Evolutionary conservation across 2,888 invertebrate genomes (phyloP).

Genomic region (Drosophila testacea): DNA sequence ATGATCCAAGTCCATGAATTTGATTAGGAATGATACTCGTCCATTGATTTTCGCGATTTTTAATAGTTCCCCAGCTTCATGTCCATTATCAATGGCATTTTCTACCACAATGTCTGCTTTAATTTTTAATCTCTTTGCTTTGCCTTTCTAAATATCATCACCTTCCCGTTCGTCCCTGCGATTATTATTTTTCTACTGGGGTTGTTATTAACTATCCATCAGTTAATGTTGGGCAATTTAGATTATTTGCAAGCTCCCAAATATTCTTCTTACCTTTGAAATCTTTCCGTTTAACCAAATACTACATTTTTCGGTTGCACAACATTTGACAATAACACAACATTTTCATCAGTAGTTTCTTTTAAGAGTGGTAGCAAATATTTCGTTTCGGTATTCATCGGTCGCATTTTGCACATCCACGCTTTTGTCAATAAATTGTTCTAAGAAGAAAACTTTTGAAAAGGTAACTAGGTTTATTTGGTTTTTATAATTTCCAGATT

Average conservation of each 20-base stretch:
- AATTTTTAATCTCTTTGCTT: slow-evolving; percentile 47
- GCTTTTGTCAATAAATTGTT: not conserved
- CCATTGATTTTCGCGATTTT: not conserved
- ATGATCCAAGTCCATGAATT: slow-evolving; percentile 29
- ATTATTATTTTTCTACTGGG: not conserved
- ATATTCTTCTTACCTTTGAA: slow-evolving; percentile 36
- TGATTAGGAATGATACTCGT: slow-evolving; percentile 28
- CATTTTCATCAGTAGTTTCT: not conserved
- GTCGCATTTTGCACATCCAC: no score
- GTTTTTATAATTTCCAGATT: no score
- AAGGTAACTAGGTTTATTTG: not conserved
- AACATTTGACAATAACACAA: not conserved
- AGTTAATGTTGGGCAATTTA: slow-evolving; percentile 24
- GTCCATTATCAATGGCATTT: slow-evolving; percentile 40
- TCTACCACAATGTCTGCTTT: slow-evolving; percentile 20
- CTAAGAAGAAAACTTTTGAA: not conserved
- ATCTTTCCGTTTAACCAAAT: slow-evolving; percentile 35
- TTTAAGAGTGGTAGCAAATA: no score
- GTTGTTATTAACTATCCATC: slow-evolving; percentile 8
- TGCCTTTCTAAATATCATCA: slow-evolving; percentile 16
- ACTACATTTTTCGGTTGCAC: slow-evolving; percentile 32
- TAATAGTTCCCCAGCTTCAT: slow-evolving; percentile 26
- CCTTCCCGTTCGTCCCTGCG: slow-evolving; percentile 8
- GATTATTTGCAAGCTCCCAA: slow-evolving; percentile 28
- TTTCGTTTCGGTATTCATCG: not conserved